A percentile compares a stretch with the other conserved stretches of the same genome.
Evolutionary conservation across 2,888 invertebrate genomes (phyloP).

Genomic region (Phortica okadai): DNA sequence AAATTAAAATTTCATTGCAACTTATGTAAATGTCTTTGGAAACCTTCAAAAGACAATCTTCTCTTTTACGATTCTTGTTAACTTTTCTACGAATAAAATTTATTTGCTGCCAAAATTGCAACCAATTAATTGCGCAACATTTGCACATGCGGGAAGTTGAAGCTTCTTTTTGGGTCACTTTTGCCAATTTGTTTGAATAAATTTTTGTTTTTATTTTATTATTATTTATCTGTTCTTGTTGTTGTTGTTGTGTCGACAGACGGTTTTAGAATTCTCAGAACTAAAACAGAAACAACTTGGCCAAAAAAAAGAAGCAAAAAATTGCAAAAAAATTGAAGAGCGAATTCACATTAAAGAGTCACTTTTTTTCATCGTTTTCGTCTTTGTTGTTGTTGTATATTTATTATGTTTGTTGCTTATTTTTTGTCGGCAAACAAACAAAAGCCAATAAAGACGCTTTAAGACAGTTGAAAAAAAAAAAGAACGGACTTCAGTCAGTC

Average conservation of each 20-base stretch:
- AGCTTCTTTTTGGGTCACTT: neutral
- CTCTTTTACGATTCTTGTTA: too few relatives aligned
- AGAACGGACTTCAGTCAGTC: neutral
- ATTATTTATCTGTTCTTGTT: neutral
- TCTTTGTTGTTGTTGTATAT: neutral
- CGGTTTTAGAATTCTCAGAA: constrained; percentile 19
- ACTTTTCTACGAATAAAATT: too few relatives aligned
- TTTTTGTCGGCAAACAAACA: constrained; percentile 15
- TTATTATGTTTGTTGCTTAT: neutral
- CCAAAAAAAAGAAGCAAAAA: neutral
- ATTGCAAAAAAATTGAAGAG: neutral
- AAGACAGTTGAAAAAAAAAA: neutral
- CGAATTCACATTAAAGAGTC: constrained; percentile 25
- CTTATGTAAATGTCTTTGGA: too few relatives aligned
- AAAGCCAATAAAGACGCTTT: constrained; percentile 12
- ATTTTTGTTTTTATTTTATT: neutral
- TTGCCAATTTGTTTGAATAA: constrained; percentile 7
- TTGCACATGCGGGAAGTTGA: neutral
- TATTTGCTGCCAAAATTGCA: neutral
- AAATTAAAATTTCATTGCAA: too few relatives aligned
- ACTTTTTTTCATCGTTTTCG: neutral
- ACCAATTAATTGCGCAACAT: neutral
- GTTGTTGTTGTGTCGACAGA: constrained; percentile 6
- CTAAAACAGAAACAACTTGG: neutral
- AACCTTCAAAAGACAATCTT: too few relatives aligned